Evolutionary conservation across 2,888 invertebrate species (phyloP).

Genomic region (Dysmachus trigonus): DNA sequence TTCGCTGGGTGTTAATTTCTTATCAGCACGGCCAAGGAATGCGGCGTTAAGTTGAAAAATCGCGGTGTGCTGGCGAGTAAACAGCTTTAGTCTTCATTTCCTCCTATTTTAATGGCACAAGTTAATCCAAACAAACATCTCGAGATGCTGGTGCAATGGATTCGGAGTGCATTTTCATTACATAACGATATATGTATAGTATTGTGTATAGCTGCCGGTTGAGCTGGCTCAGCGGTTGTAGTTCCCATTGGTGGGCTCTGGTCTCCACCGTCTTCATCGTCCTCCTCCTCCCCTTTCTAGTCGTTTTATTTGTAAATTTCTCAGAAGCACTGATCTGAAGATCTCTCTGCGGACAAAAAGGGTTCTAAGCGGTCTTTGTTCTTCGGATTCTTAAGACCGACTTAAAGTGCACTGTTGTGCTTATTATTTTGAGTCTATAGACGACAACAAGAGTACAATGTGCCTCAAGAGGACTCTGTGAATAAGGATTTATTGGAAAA

Average conservation of each 20-base stretch:
- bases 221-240: constrained; percentile 3
- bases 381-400: constrained; percentile 25
- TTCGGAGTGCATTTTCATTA: constrained; percentile 16
- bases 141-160: not conserved
- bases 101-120: constrained; percentile 14
- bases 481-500: constrained; percentile 34
- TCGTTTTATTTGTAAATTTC: constrained; percentile 33
- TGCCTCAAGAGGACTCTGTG: constrained; percentile 17
- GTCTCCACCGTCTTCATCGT: not conserved
- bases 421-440: constrained; percentile 29
- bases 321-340: constrained; percentile 36
- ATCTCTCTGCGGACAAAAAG: constrained; percentile 31
- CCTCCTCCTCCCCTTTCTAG: not conserved
- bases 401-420: constrained; percentile 40
- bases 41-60: not conserved
- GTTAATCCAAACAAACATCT: constrained; percentile 35
- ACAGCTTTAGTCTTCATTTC: constrained; percentile 7
- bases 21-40: constrained; percentile 8
- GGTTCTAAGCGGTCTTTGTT: constrained; percentile 38
- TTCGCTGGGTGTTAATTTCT: constrained; percentile 3
- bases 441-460: constrained; percentile 33
- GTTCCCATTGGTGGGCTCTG: constrained; percentile 16
- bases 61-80: not conserved
- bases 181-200: constrained; percentile 10
- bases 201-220: constrained; percentile 2